A percentile compares a stretch with the other conserved stretches of the same genome.
Evolutionary conservation across 2,113 vertebrate genomes (phyloP).

Genomic region (Anolis carolinensis): DNA sequence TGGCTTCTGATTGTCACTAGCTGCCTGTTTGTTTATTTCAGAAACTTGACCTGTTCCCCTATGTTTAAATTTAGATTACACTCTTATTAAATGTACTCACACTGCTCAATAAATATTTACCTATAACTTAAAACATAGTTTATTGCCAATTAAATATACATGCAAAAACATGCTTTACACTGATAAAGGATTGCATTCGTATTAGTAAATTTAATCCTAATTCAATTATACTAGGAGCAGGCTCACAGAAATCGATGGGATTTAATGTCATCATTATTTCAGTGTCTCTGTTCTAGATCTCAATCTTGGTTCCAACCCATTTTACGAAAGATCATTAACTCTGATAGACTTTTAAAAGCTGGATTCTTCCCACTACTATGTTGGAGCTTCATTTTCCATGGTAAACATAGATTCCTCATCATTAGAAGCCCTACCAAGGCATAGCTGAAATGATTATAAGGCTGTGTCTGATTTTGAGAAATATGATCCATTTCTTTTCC

Average conservation of each 20-base stretch:
- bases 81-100: too few species aligned
- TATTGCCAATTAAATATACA: background rate
- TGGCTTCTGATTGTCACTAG: background rate
- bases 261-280: background rate
- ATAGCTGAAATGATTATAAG: background rate
- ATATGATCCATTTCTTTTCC: conserved; percentile 1
- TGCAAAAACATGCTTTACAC: background rate
- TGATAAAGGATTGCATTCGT: background rate
- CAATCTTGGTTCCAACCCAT: background rate
- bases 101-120: background rate
- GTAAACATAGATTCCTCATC: background rate
- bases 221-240: background rate
- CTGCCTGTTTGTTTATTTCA: background rate
- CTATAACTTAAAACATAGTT: background rate
- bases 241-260: background rate
- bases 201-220: background rate
- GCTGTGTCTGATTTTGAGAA: background rate
- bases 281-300: background rate
- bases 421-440: background rate
- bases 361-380: background rate
- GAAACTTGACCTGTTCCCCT: background rate
- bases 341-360: too few species aligned
- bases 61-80: background rate
- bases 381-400: background rate
- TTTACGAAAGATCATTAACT: too few species aligned